phyloP scores from a whole-genome alignment of 1,140 invertebrate genomes.

The Matsumurasca onukii region DNA sequence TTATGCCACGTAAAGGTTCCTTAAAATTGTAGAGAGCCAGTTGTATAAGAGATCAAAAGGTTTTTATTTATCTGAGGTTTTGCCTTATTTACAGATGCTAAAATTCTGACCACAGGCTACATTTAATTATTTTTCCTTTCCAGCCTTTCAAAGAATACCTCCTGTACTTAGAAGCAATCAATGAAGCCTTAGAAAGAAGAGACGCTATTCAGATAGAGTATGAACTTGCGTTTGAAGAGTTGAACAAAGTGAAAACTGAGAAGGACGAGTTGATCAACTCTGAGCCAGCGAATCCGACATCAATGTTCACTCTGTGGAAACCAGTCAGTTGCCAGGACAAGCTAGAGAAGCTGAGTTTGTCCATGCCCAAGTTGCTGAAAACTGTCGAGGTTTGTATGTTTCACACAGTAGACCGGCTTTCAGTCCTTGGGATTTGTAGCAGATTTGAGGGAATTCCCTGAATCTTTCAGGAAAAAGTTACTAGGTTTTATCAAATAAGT shows the following conservation, averaged over 20 bases:
- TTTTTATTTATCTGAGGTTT: too few relatives aligned
- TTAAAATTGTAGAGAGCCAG: too few relatives aligned
- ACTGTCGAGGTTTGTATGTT: constrained; percentile 51
- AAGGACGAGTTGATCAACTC: constrained; percentile 59
- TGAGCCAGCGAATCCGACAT: constrained; percentile 45
- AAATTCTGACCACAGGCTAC: too few relatives aligned
- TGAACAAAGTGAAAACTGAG: constrained; percentile 61
- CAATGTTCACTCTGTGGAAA: constrained; percentile 54
- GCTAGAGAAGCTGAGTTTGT: constrained; percentile 54
- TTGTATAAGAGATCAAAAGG: too few relatives aligned
- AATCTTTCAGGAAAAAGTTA: too few relatives aligned
- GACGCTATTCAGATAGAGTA: constrained; percentile 70
- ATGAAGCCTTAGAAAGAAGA: constrained; percentile 64
- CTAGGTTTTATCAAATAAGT: too few relatives aligned
- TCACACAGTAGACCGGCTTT: neutral
- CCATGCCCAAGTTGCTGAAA: constrained; percentile 57
- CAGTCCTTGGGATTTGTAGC: too few relatives aligned
- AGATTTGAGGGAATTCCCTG: too few relatives aligned
- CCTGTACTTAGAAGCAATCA: constrained; percentile 65
- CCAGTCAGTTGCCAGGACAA: constrained; percentile 54
- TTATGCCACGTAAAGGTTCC: too few relatives aligned
- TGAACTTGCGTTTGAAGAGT: constrained; percentile 64
- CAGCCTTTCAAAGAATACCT: constrained; percentile 68
- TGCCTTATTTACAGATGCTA: too few relatives aligned
- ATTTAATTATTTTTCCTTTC: too few relatives aligned